Percentiles rank a stretch among this genome's conserved stretches.
These are phyloP conservation scores for Neelides sp. DNA, from an alignment of 1,140 invertebrate genomes.

Conservation along the genomic window DNA sequence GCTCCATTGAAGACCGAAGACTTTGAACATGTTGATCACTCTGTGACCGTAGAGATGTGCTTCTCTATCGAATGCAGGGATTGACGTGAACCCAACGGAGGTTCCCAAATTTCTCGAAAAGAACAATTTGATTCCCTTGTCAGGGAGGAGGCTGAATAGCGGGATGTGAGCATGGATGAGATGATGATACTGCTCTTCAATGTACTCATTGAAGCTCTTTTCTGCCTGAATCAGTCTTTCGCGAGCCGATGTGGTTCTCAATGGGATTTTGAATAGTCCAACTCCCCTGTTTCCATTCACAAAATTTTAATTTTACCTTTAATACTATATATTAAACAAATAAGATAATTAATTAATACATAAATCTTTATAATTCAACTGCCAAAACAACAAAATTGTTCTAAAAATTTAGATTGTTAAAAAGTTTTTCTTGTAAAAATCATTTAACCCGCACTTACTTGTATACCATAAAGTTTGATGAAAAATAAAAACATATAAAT, in stretches of 20 bases:
- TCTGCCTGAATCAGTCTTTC: conserved; percentile 22
- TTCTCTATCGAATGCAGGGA: conserved; percentile 24
- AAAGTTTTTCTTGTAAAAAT: too few relatives aligned
- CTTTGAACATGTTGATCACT: conserved; percentile 24
- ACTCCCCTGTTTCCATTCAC: conserved; percentile 30
- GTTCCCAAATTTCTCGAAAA: conserved; percentile 28
- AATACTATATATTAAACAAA: too few relatives aligned
- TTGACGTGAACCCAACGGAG: conserved; percentile 21
- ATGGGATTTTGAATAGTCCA: conserved; percentile 28
- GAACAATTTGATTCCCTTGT: conserved; percentile 17
- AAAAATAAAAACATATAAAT: too few relatives aligned
- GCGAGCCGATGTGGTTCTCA: conserved; percentile 10
- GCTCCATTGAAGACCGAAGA: conserved; percentile 30
- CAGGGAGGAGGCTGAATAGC: conserved; percentile 21
- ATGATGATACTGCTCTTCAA: conserved; percentile 18
- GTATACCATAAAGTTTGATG: too few relatives aligned
- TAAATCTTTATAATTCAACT: too few relatives aligned
- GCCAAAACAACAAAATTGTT: too few relatives aligned
- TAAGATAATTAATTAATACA: too few relatives aligned
- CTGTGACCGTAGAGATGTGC: conserved; percentile 13
- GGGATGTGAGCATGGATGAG: conserved; percentile 26
- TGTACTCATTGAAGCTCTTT: conserved; percentile 22
- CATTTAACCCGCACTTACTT: too few relatives aligned
- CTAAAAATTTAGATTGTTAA: too few relatives aligned
- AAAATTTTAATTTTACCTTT: too few relatives aligned